Evolutionary conservation across 1,140 invertebrate species (phyloP).

Genomic region (Heterodera schachtii): DNA sequence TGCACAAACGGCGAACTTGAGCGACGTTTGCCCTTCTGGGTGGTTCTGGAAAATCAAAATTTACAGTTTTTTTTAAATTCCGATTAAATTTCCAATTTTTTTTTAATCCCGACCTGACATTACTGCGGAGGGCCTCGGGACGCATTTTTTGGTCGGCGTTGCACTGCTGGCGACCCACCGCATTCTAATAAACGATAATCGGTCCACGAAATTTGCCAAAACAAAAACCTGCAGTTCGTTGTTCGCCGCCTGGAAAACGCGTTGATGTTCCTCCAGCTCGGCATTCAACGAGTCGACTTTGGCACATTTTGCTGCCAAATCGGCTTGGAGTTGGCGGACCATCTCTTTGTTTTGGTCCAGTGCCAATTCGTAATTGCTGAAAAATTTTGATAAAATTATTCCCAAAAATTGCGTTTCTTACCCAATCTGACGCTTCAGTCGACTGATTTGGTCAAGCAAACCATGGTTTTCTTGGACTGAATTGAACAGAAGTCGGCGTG

Average conservation of each 20-base stretch:
- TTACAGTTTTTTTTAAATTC: too few relatives aligned
- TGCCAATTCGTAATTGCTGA: constrained; percentile 15
- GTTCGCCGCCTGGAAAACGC: background rate
- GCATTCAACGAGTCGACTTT: constrained; percentile 11
- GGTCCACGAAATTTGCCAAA: background rate
- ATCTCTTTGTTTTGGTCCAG: background rate
- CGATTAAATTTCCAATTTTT: background rate
- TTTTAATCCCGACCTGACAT: background rate
- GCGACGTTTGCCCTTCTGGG: background rate
- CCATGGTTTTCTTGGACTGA: constrained; percentile 3
- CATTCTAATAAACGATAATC: background rate
- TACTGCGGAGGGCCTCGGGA: background rate
- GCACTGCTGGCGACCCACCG: background rate
- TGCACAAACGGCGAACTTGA: background rate
- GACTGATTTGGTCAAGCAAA: background rate
- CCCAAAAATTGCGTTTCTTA: constrained; percentile 2
- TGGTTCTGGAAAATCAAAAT: background rate
- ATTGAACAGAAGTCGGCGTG: background rate
- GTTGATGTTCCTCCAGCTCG: constrained; percentile 17
- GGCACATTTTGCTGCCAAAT: background rate
- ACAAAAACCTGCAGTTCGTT: constrained; percentile 26
- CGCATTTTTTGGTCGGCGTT: background rate
- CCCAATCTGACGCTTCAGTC: constrained; percentile 17
- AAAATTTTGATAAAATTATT: background rate
- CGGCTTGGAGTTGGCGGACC: background rate